Base-by-base conservation (phyloP, 2,888 invertebrate genomes). In the Coremacera marginata region DNA sequence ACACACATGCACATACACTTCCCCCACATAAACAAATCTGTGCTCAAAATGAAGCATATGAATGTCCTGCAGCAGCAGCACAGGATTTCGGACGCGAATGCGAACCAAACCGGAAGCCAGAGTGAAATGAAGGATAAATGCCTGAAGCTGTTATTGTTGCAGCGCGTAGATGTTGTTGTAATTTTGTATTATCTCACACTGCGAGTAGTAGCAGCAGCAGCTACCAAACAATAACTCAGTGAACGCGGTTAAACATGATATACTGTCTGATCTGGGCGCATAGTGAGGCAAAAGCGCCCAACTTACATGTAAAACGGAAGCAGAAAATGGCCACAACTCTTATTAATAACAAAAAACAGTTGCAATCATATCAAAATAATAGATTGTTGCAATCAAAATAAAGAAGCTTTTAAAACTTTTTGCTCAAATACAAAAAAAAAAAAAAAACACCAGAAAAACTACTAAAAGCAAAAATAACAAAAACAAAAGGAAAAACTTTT, bases 101-200 rank as follows among this genome's bases (percentile, higher is more conserved):
- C 60, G 11, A 60, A 60, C 60, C 60, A 27, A 60, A 60, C 44
- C 60, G 60, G 60, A 60, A 60, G 27, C 60, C 60, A 60, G 27
- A 27, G 14, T 60, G 60, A 16, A 27, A 60, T 27, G 27, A 60
- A 60, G 60, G 60, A 60, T 60, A 27, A 60, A 60, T 22, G 60
- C 60, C 60, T 60, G 60, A 60, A 60, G 60, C 60, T 60, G 60
- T 7, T 16, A 60, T 60, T 60, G 25, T 3, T 60, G 25, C 27
- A 16, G 5, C 5, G 4, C 14, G 27, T 60, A 22, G 27, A 16
- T 60, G 25, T 60, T 60, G 27, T 60, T 44, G 44, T 44, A 11
- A 7, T 44, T 44, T 44, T 44, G 44, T 44, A 44, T 44, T 44
- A 44, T 44, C 60, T 60, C 27, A 5, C 60, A 60, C 25, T 44